Evolutionary conservation across 92 coral and sea anemone genomes (phyloP).

Genomic region (Paramuricea clavata): DNA sequence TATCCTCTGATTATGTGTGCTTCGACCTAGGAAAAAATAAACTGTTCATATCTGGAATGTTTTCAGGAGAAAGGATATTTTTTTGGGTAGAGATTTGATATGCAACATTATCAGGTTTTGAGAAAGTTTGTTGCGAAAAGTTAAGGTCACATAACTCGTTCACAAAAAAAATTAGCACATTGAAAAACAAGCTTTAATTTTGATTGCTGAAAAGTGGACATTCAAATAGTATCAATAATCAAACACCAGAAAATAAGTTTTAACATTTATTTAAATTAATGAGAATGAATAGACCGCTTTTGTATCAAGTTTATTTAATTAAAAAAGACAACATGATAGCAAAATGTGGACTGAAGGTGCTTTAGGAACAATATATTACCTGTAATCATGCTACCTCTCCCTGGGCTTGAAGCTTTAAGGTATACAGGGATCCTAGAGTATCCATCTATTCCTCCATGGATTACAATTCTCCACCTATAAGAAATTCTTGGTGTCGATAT

Average conservation of each 20-base stretch:
- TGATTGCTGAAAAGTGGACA: too few species aligned
- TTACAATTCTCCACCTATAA: slow-evolving; percentile 58
- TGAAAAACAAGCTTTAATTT: too few species aligned
- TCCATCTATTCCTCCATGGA: slow-evolving; percentile 66
- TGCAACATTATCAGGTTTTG: background rate
- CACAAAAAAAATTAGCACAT: too few species aligned
- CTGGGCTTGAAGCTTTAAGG: slow-evolving; percentile 21
- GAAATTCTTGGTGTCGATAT: background rate
- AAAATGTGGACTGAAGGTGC: background rate
- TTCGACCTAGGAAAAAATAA: slow-evolving; percentile 61
- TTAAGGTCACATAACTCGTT: too few species aligned
- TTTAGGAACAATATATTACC: background rate
- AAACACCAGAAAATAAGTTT: too few species aligned
- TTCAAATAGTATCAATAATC: too few species aligned
- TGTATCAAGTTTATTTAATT: too few species aligned
- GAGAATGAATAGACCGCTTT: too few species aligned
- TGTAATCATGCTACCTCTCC: background rate
- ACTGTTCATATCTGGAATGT: background rate
- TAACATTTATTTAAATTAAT: too few species aligned
- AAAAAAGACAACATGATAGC: background rate
- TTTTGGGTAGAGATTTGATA: background rate
- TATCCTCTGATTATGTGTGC: slow-evolving; percentile 72
- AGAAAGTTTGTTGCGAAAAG: too few species aligned
- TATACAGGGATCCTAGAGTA: slow-evolving; percentile 63
- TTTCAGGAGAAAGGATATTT: background rate